Base-by-base conservation (phyloP, 2,113 vertebrate genomes). In the Epinephelus moara region DNA sequence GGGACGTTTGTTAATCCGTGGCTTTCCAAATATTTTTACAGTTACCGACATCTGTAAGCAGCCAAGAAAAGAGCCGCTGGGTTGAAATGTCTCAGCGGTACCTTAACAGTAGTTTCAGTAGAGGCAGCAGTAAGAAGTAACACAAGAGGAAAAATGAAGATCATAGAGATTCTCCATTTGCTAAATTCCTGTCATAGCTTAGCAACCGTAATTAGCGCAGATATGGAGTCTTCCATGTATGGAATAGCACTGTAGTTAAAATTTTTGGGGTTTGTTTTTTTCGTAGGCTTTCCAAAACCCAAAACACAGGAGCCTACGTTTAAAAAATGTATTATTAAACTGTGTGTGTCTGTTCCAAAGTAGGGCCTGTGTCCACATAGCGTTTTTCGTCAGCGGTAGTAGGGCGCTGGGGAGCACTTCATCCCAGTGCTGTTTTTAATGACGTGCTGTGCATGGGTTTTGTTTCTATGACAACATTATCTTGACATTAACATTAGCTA, bases 1-100 rank as follows among this genome's bases (percentile, higher is more conserved):
- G 17, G 5, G 66, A n/a, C 1, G 2, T 25, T 71, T 17, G 37
- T 75, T 52, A 19, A 63, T 57, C n/a, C 9, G 30, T 33, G 0
- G 42, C 9, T 79, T 80, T 61, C 19, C 52, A 33, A 37, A 68
- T 17, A 33, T 49, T 37, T 47, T 30, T 47, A 50, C 27, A 67
- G 9, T 37, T 49, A 49, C 18, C 30, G 13, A 63, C 64, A 42
- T 70, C 37, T 57, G 49, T 49, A 21, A 30, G 49, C 25, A 63
- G 23, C 27, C 55, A 42, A 8, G 17, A 17, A 59, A 13, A 45
- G 4, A 52, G 56, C 15, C 47, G 37, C 18, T 68, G n/a, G 33
- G 10, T 61, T 66, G n/a, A 71, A 53, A 50, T 56, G n/a, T 6
- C 42, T 72, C 2, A 40, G 0, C 17, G 12, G 19, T 17, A 14